These are phyloP conservation scores for Drosophila suboccidentalis DNA, from an alignment of 2,888 invertebrate species.

Conservation along the genomic window DNA sequence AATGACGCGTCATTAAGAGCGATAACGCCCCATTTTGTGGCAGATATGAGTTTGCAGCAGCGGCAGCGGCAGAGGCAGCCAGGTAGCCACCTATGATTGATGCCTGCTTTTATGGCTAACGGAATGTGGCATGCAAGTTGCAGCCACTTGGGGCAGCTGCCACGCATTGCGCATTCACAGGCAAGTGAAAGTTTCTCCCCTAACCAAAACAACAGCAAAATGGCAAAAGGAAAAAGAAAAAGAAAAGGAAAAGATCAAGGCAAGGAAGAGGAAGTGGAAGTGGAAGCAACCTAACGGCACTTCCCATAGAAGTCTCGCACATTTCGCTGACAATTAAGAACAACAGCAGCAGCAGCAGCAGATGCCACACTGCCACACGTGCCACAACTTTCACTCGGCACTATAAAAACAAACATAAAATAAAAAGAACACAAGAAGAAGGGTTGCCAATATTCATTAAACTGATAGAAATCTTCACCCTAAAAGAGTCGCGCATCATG, in stretches of 20 bases:
- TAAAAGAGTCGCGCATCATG: conserved; percentile 5
- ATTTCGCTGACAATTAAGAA: conserved; percentile 30
- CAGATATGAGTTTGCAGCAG: conserved; percentile 36
- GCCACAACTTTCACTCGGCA: conserved; percentile 57
- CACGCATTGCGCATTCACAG: conserved; percentile 5
- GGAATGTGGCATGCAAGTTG: conserved; percentile 46
- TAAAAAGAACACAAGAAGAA: conserved; percentile 27
- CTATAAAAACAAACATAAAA: neutral
- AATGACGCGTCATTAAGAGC: conserved; percentile 83
- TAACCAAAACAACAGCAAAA: neutral
- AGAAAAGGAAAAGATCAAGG: neutral
- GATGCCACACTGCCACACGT: conserved; percentile 39
- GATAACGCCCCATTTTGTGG: conserved; percentile 82
- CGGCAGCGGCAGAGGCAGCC: conserved; percentile 37
- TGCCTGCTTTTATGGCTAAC: conserved; percentile 78
- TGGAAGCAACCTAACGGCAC: conserved; percentile 46
- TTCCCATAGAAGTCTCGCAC: conserved; percentile 29
- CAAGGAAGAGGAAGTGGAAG: conserved; percentile 8
- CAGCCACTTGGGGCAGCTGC: conserved; percentile 24
- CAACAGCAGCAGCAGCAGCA: conserved; percentile 7
- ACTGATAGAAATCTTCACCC: conserved; percentile 73
- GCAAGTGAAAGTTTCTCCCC: conserved; percentile 52
- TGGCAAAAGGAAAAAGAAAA: no score
- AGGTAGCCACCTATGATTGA: conserved; percentile 69
- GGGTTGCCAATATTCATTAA: conserved; percentile 59